Base-by-base conservation (phyloP, 2,113 vertebrate genomes). In the Odontophorus gujanensis region DNA sequence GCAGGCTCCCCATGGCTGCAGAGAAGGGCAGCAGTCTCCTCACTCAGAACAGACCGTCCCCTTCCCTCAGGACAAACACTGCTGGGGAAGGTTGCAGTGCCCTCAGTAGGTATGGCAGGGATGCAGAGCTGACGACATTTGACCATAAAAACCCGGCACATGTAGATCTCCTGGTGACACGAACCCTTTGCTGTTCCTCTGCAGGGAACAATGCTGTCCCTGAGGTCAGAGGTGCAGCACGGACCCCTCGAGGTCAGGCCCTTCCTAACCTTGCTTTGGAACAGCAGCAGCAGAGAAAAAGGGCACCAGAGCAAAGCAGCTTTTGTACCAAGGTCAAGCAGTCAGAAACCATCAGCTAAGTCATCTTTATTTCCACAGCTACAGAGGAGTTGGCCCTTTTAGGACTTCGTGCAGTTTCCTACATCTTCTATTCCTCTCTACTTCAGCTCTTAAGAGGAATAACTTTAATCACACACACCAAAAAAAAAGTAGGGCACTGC, bases 31-130 rank as follows among this genome's bases (percentile, higher is more conserved):
- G 51, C 51, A 5, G 26, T 9, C 26, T 30, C 51, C 51, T 9
- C 26, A 43, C 13, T 13, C 34, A 11, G 50, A 17, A 61, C 20
- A 30, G 43, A 53, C 90, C 90, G 79, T 58, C 13, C 87, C 81
- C 12, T 61, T 36, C 57, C 61, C 6, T 10, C 0, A 13, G 87
- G 85, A 82, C 96, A 73, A 26, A 57, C 66, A 1, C 61, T 6
- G 82, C 92, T 2, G 50, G 50, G 50, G 51, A 53, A 53, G 26
- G 26, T 17, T 53, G 1, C 82, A 82, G 92, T 71, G 38, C 28
- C 65, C 43, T 38, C 0, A 1, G 2, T 0, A 0, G 0, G 1
- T 6, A 12, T 8, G 57, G 10, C 47, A 62, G 66, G 32, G 47
- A 38, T 0, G 3, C 0, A 0, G 24, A n/a, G 61, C 87, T 9